Base-by-base conservation (phyloP, 2,797 vertebrate species). In the Aulostomus chinensis region DNA sequence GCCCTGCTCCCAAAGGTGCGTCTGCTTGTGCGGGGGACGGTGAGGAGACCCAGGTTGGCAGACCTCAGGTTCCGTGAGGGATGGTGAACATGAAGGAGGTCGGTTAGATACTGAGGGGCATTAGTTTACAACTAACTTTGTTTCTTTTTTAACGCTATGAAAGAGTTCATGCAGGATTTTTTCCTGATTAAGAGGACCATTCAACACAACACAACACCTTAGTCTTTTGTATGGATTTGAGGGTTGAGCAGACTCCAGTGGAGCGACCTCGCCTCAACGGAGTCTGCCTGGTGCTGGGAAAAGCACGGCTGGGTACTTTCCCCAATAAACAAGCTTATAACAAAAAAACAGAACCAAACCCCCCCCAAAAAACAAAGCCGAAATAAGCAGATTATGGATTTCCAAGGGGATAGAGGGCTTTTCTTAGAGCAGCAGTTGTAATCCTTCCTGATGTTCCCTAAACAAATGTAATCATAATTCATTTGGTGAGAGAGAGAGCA, bases 341-440 rank as follows among this genome's bases (percentile, higher is more conserved):
- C 14, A 25, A 48, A 13, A 48, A 36, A 26, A 66, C n/a, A n/a
- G n/a, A n/a, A n/a, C n/a, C n/a, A n/a, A n/a, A n/a, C n/a, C n/a
- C n/a, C n/a, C n/a, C n/a, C n/a, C n/a, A n/a, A 51, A 51, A 81
- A 69, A 78, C 59, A 83, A 76, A 75, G 73, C 46, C 1, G 17
- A 38, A 15, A 12, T 73, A 85, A 87, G 78, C 71, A 34, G 78
- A 82, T 88, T 85, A 78, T 57, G 68, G 53, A 69, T 69, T 75
- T 86, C 68, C 66, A 38, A 59, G 13, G 43, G 54, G 64, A 71
- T 58, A 9, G 41, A 61, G 34, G 13, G 58, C 20, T 76, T 80
- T 70, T 71, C 58, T 55, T 47, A 0, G 22, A 73, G 58, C 10
- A 53, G 63, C 9, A 4, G 54, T 20, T 58, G 59, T 77, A 84